A percentile compares a stretch with the other conserved stretches of the same genome.
These are phyloP conservation scores for Maniola jurtina DNA, from an alignment of 1,140 invertebrate species.

Conservation along the genomic window DNA sequence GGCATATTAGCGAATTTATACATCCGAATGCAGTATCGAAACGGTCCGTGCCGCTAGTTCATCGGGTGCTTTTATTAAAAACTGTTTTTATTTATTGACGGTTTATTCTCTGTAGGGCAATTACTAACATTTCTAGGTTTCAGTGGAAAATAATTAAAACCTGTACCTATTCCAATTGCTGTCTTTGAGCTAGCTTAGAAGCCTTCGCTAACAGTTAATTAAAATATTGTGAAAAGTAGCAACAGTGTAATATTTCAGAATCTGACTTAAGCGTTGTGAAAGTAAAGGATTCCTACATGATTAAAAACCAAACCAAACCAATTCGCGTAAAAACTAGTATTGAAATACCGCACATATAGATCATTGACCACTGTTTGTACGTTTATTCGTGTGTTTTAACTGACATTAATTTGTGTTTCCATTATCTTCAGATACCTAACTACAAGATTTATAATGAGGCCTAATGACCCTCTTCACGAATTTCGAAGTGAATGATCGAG, in stretches of 20 bases:
- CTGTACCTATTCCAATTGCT: too few species aligned
- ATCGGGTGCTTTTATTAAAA: constrained; percentile 72
- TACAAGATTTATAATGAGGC: constrained; percentile 23
- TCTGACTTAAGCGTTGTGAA: too few species aligned
- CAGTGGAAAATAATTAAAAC: neutral
- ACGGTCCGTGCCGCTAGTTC: constrained; percentile 56
- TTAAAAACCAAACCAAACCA: too few species aligned
- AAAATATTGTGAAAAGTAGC: too few species aligned
- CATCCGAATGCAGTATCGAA: constrained; percentile 71
- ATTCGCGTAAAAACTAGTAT: neutral
- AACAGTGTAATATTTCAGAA: too few species aligned
- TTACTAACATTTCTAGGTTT: constrained; percentile 8
- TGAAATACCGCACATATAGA: neutral
- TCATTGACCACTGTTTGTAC: too few species aligned
- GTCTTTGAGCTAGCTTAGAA: too few species aligned
- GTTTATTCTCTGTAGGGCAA: constrained; percentile 40
- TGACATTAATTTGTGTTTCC: constrained; percentile 21
- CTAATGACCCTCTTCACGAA: constrained; percentile 29
- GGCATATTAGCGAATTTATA: constrained; percentile 77
- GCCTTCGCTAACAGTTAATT: too few species aligned
- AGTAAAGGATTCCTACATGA: too few species aligned
- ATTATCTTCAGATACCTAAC: neutral
- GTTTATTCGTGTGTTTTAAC: constrained; percentile 7
- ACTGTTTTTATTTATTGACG: constrained; percentile 76
- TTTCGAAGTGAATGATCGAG: constrained; percentile 28